phyloP scores from a whole-genome alignment of 2,797 vertebrate genomes.

The Masticophis lateralis region DNA sequence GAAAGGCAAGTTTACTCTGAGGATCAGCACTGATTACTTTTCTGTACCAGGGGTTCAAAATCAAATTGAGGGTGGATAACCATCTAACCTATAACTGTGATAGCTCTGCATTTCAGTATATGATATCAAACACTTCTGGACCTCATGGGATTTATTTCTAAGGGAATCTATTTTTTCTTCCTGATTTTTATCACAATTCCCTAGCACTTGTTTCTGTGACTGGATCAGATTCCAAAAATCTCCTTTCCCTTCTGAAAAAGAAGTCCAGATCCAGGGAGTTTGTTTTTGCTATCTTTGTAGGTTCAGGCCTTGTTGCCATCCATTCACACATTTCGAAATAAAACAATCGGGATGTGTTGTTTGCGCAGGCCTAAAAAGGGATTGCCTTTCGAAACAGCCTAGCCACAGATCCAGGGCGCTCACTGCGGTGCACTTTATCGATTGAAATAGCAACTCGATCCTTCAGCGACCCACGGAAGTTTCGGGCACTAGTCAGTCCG shows the following conservation, averaged over 20 bases:
- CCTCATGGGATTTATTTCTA: neutral
- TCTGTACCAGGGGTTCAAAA: neutral
- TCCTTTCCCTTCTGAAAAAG: neutral
- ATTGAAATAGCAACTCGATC: neutral
- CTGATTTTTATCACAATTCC: neutral
- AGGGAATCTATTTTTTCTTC: neutral
- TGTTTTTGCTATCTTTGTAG: neutral
- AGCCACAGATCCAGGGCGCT: neutral
- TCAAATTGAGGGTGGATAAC: neutral
- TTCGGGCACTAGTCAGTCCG: neutral
- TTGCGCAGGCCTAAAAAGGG: neutral
- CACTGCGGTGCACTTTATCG: neutral
- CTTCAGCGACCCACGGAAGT: neutral
- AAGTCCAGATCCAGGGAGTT: neutral
- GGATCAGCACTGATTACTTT: neutral
- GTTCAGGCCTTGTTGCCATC: neutral
- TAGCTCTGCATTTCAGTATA: neutral
- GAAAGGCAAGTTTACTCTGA: no score
- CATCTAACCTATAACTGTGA: neutral
- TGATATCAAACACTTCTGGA: neutral
- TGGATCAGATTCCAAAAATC: neutral
- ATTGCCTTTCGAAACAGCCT: neutral
- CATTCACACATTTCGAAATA: neutral
- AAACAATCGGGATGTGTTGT: neutral
- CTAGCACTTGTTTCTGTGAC: neutral